These are phyloP conservation scores for Ormyrus labotus DNA, from an alignment of 2,888 invertebrate species.

Conservation along the genomic window DNA sequence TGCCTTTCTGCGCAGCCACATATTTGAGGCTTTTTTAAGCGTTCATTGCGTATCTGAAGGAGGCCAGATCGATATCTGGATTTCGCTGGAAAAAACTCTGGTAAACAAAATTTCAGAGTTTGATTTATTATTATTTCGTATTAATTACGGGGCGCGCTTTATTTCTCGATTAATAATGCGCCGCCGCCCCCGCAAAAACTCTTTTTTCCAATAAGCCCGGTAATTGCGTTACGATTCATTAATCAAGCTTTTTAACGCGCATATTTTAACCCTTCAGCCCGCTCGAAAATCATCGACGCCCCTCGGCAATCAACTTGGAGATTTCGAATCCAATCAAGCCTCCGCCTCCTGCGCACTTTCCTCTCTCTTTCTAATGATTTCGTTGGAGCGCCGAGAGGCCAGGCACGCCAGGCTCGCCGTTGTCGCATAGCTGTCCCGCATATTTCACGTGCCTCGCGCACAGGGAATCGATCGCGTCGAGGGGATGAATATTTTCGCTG, in stretches of 20 bases:
- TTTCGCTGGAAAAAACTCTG: no score
- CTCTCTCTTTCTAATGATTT: slow-evolving; percentile 40
- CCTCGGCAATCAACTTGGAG: slow-evolving; percentile 40
- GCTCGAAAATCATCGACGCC: slow-evolving; percentile 6
- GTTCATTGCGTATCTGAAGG: background rate
- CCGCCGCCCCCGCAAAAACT: background rate
- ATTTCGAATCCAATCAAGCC: slow-evolving; percentile 52
- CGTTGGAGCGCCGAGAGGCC: slow-evolving; percentile 32
- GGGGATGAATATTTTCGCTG: slow-evolving; percentile 52
- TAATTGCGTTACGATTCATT: slow-evolving; percentile 8
- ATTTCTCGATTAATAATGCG: no score
- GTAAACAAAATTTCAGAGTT: no score
- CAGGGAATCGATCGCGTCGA: background rate
- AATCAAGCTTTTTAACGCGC: slow-evolving; percentile 18
- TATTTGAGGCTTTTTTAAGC: background rate
- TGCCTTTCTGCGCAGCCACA: no score
- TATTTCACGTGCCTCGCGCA: slow-evolving; percentile 43
- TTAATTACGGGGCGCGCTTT: background rate
- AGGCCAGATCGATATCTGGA: no score
- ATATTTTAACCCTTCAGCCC: slow-evolving; percentile 33
- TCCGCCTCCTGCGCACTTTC: slow-evolving; percentile 24
- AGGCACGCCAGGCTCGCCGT: slow-evolving; percentile 23
- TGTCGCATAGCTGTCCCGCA: slow-evolving; percentile 51
- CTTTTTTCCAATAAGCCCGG: background rate
- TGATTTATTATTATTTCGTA: background rate